A percentile compares a stretch with the other conserved stretches of the same genome.
Evolutionary conservation across 2,888 invertebrate genomes (phyloP).

Genomic region (Sarcophaga caerulescens): DNA sequence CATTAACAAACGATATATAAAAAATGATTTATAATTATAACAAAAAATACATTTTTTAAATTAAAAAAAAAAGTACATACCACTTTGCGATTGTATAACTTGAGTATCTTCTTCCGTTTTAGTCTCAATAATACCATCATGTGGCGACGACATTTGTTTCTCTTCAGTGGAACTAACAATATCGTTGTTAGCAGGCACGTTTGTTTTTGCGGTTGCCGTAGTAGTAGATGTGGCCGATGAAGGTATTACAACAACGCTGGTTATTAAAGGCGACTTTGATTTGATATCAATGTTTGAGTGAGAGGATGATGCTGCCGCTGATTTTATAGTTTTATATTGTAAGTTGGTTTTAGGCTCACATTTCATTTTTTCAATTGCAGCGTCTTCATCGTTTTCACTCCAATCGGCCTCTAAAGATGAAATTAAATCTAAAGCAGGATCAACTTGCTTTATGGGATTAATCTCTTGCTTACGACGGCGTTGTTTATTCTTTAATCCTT

Average conservation of each 20-base stretch:
- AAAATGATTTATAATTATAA: neutral
- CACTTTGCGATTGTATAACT: conserved; percentile 32
- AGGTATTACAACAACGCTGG: conserved; percentile 63
- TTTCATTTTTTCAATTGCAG: conserved; percentile 34
- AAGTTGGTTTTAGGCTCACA: conserved; percentile 23
- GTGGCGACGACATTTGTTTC: conserved; percentile 55
- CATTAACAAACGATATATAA: too few species aligned
- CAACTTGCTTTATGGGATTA: conserved; percentile 66
- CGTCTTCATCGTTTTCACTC: conserved; percentile 78
- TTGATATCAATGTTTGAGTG: conserved; percentile 45
- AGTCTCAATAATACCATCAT: conserved; percentile 54
- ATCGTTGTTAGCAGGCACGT: neutral
- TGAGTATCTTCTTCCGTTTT: conserved; percentile 49
- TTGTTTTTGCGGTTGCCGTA: neutral
- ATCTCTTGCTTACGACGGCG: conserved; percentile 74
- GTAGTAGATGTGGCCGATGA: conserved; percentile 3
- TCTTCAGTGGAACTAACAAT: conserved; percentile 15
- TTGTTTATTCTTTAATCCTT: conserved; percentile 71
- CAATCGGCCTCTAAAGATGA: conserved; percentile 79
- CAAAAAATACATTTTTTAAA: neutral
- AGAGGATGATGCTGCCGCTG: neutral
- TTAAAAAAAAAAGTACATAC: conserved; percentile 11
- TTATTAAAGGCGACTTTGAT: conserved; percentile 54
- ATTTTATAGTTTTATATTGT: neutral
- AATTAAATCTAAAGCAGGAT: conserved; percentile 73